These are phyloP conservation scores for Drymonia ruficornis DNA, from an alignment of 2,888 invertebrate genomes.

Conservation along the genomic window DNA sequence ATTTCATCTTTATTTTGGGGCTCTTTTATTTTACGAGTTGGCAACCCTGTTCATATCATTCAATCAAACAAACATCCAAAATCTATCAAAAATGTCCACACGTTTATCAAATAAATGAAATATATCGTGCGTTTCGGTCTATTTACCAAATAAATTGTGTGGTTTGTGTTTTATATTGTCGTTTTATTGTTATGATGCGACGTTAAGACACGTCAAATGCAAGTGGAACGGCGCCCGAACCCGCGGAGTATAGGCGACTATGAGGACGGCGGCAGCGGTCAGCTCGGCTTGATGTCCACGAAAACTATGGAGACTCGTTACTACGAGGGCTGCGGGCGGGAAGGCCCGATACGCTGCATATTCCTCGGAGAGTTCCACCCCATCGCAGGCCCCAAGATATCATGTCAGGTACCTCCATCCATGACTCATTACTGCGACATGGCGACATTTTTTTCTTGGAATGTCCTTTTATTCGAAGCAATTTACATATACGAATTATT, in stretches of 20 bases:
- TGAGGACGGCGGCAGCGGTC: conserved; percentile 46
- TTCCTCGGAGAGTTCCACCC: conserved; percentile 92
- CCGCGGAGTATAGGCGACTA: conserved; percentile 36
- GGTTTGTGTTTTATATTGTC: conserved; percentile 17
- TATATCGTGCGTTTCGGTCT: conserved; percentile 13
- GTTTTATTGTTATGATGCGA: conserved; percentile 37
- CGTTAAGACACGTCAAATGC: conserved; percentile 43
- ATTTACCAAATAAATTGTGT: conserved; percentile 21
- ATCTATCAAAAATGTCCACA: conserved; percentile 18
- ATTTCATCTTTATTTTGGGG: too few species aligned
- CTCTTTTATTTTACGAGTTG: too few species aligned
- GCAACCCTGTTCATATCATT: neutral
- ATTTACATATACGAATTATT: neutral
- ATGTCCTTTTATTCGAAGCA: neutral
- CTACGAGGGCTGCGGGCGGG: conserved; percentile 87
- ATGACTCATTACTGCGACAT: conserved; percentile 20
- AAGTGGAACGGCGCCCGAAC: conserved; percentile 43
- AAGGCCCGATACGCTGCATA: conserved; percentile 92
- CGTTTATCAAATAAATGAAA: conserved; percentile 9
- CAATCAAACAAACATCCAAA: conserved; percentile 7
- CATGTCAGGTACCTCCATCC: conserved; percentile 88
- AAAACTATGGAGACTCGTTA: conserved; percentile 79
- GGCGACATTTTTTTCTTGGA: conserved; percentile 6
- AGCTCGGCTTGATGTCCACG: conserved; percentile 50
- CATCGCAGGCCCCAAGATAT: conserved; percentile 92